These are phyloP conservation scores for Bugulina stolonifera DNA, from an alignment of 2,888 invertebrate genomes.

Conservation along the genomic window DNA sequence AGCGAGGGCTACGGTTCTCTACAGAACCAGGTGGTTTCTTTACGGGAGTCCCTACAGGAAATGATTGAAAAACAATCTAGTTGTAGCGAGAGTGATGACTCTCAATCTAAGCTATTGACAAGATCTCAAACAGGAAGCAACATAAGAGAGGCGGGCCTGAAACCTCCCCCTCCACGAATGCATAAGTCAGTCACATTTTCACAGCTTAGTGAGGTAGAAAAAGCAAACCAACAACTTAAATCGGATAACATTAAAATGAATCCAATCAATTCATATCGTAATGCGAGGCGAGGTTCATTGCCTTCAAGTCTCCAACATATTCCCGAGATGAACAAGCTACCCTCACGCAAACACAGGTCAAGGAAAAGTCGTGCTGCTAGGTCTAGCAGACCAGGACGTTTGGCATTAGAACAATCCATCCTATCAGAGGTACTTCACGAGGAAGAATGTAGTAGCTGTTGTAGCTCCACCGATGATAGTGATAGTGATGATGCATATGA, in stretches of 20 bases:
- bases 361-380: background rate
- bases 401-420: background rate
- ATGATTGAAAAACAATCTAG: background rate
- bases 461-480: constrained; percentile 13
- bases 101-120: background rate
- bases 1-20: constrained; percentile 26
- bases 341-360: background rate
- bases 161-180: background rate
- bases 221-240: constrained; percentile 6
- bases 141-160: background rate
- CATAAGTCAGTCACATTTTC: constrained; percentile 15
- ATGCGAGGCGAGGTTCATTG: background rate
- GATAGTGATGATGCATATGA: constrained; percentile 24
- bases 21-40: background rate
- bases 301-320: background rate
- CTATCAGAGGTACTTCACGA: background rate
- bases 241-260: constrained; percentile 11
- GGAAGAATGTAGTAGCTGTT: background rate
- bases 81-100: background rate
- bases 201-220: constrained; percentile 14
- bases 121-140: background rate
- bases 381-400: background rate
- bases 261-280: background rate
- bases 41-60: constrained; percentile 11
- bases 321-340: background rate